A percentile compares a stretch with the other conserved stretches of the same genome.
These are phyloP conservation scores for Caenorhabditis wallacei DNA, from an alignment of 2,888 invertebrate species.

Conservation along the genomic window DNA sequence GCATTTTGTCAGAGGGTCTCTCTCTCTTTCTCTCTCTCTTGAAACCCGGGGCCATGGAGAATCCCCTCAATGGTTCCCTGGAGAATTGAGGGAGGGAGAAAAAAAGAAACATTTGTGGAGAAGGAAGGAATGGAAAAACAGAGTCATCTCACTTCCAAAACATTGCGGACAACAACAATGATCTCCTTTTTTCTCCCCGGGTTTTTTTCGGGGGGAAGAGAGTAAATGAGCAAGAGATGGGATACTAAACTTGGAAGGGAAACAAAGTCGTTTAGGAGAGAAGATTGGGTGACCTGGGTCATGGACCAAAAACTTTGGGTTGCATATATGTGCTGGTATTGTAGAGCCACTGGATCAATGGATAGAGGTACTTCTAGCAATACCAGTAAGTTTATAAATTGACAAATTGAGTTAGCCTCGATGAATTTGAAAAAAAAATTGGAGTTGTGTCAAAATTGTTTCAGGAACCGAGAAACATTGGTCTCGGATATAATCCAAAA, in stretches of 20 bases:
- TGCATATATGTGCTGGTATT: no score
- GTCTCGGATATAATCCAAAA: no score
- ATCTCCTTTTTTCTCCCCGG: slow-evolving; percentile 44
- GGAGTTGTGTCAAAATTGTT: no score
- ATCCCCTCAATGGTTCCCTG: slow-evolving; percentile 30
- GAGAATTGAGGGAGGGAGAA: slow-evolving; percentile 54
- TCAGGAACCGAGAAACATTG: no score
- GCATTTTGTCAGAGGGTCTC: slow-evolving; percentile 15
- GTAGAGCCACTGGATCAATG: no score
- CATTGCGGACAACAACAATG: slow-evolving; percentile 33
- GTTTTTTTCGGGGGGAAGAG: neutral
- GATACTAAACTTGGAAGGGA: neutral
- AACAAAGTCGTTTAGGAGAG: neutral
- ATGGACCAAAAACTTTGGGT: no score
- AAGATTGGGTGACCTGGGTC: neutral
- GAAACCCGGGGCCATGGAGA: neutral
- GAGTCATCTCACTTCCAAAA: neutral
- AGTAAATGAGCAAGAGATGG: neutral
- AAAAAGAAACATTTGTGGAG: slow-evolving; percentile 12
- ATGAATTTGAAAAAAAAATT: no score
- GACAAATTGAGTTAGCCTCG: no score
- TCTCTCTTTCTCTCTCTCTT: neutral
- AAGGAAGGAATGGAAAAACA: neutral
- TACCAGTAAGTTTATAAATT: no score
- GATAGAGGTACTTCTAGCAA: no score